phyloP scores from a whole-genome alignment of 2,888 invertebrate species.

The Rhynchonema sp. region DNA sequence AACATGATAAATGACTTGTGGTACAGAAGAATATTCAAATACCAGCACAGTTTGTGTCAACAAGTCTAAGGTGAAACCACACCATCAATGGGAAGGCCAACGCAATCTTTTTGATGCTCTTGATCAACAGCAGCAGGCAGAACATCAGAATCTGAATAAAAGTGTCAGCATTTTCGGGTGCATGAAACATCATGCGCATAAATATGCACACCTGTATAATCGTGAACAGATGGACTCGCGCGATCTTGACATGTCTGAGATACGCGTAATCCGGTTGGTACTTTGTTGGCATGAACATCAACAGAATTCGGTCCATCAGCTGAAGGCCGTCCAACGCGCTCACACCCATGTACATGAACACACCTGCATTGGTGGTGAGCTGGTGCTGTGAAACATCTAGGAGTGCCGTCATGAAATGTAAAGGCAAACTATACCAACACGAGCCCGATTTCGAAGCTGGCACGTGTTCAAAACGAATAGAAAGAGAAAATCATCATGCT shows the following conservation, averaged over 20 bases:
- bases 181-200: not conserved
- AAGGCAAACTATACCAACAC: too few species aligned
- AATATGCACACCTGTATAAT: constrained; percentile 17
- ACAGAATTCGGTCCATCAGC: constrained; percentile 74
- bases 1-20: too few species aligned
- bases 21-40: too few species aligned
- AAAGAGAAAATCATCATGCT: too few species aligned
- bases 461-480: too few species aligned
- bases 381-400: too few species aligned
- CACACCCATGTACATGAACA: constrained; percentile 82
- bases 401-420: too few species aligned
- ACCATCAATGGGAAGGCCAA: not conserved
- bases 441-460: too few species aligned
- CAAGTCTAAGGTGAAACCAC: too few species aligned
- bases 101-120: not conserved
- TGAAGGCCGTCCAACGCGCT: constrained; percentile 69
- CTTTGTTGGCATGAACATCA: constrained; percentile 87
- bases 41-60: too few species aligned
- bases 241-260: constrained; percentile 74
- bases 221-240: constrained; percentile 71
- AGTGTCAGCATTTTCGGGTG: not conserved
- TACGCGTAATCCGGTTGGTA: constrained; percentile 93
- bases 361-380: too few species aligned
- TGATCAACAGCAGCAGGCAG: not conserved
- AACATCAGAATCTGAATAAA: not conserved